A percentile compares a stretch with the other conserved stretches of the same genome.
phyloP scores from a whole-genome alignment of 2,797 vertebrate genomes.

The Huso huso region DNA sequence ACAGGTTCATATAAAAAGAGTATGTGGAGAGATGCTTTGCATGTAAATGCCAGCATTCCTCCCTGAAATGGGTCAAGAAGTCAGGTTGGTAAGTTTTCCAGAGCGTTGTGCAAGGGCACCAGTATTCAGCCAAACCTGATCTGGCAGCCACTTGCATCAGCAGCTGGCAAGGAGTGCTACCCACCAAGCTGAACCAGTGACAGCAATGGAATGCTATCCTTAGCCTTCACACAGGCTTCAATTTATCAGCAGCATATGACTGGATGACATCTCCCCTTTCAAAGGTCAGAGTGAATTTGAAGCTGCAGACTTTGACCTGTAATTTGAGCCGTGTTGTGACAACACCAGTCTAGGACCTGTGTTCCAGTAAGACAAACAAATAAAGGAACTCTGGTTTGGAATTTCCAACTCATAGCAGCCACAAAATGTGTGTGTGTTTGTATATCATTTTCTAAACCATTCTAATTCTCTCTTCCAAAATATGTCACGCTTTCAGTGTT shows the following conservation, averaged over 20 bases:
- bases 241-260: slow-evolving; percentile 23
- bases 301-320: slow-evolving; percentile 26
- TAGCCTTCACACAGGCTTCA: not conserved
- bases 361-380: too few species aligned
- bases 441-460: too few species aligned
- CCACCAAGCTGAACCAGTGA: not conserved
- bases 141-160: not conserved
- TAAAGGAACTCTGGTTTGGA: too few species aligned
- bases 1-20: too few species aligned
- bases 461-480: too few species aligned
- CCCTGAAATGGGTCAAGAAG: not conserved
- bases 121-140: not conserved
- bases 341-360: not conserved
- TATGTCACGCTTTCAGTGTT: too few species aligned
- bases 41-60: not conserved
- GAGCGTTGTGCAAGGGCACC: not conserved
- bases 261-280: slow-evolving; percentile 34
- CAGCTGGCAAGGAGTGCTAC: not conserved
- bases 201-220: not conserved
- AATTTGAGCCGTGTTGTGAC: slow-evolving; percentile 19
- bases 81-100: not conserved
- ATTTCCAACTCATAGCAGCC: too few species aligned
- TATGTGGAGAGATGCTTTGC: not conserved
- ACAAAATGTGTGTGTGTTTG: too few species aligned
- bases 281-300: slow-evolving; percentile 37